Base-by-base conservation (phyloP, 2,113 vertebrate genomes). In the Plotosus lineatus region DNA sequence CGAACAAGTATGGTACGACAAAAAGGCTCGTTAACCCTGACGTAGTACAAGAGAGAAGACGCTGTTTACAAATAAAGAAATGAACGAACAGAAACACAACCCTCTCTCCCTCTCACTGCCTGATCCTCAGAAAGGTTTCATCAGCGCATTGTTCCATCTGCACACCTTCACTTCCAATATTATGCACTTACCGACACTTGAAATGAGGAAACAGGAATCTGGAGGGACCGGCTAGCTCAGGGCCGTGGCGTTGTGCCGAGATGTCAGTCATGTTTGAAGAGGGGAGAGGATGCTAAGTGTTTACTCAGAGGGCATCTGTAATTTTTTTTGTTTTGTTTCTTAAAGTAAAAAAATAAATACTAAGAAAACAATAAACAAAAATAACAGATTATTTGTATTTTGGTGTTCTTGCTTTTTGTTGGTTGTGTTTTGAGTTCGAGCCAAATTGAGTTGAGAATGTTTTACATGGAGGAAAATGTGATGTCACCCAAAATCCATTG, bases 11-110 rank as follows among this genome's bases (percentile, higher is more conserved):
- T 88, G 90, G 95, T 96, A 93, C 90, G 95, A 94, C 92, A 90
- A 93, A 93, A 96, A 89, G 91, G 95, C 93, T 95, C 93, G 93
- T 96, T 96, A 94, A 94, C 94, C 93, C 89, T 95, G 90, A 95
- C 93, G 92, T 95, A 92, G 94, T 93, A 89, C 74, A 75, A 90
- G 90, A 92, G 93, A 93, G 93, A 74, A 85, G 79, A 86, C 89
- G 87, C 86, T 91, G 90, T 90, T 88, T 92, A 89, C 90, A 89
- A 88, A 87, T 51, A 33, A 10, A 23, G 88, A 89, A 87, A 86
- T 87, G 87, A 89, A 85, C 88, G 90, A 72, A 78, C 89, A 85
- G 89, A 87, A 91, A 90, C 83, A 79, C 89, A 87, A 88, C 81
- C 86, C 89, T 88, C 79, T 88, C 87, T 73, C 61, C 65, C 88